Evolutionary conservation across 2,888 invertebrate species (phyloP).

Genomic region (Ochlodes sylvanus): DNA sequence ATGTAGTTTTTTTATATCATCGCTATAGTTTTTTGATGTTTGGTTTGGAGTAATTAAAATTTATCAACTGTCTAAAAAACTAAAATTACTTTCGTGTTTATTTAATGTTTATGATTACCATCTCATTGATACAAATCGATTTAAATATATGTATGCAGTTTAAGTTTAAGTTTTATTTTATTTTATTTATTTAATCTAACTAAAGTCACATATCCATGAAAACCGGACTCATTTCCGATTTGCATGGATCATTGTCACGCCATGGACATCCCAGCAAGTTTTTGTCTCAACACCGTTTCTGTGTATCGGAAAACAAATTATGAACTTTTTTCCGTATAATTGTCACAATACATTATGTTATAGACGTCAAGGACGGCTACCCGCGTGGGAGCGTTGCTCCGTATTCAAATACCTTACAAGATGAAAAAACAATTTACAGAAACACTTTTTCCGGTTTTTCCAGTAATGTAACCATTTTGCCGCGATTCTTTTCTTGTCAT

Average conservation of each 20-base stretch:
- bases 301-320: slow-evolving; percentile 50
- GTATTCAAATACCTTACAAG: slow-evolving; percentile 69
- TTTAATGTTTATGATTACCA: no score
- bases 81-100: no score
- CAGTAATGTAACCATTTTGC: slow-evolving; percentile 62
- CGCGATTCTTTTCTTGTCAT: slow-evolving; percentile 52
- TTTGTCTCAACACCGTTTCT: slow-evolving; percentile 48
- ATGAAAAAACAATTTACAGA: slow-evolving; percentile 63
- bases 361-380: slow-evolving; percentile 55
- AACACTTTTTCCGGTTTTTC: slow-evolving; percentile 80
- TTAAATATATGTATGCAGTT: background rate
- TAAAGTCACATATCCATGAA: slow-evolving; percentile 22
- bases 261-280: slow-evolving; percentile 49
- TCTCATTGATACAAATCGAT: no score
- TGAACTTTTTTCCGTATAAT: slow-evolving; percentile 46
- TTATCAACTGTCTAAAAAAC: no score
- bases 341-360: slow-evolving; percentile 46
- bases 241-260: slow-evolving; percentile 46
- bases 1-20: no score
- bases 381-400: slow-evolving; percentile 71
- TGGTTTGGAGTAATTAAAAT: no score
- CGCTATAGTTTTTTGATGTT: no score
- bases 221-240: slow-evolving; percentile 32
- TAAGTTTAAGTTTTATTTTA: no score
- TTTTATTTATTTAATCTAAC: background rate